phyloP scores from a whole-genome alignment of 2,113 vertebrate genomes.

The Lophotis ruficrista region DNA sequence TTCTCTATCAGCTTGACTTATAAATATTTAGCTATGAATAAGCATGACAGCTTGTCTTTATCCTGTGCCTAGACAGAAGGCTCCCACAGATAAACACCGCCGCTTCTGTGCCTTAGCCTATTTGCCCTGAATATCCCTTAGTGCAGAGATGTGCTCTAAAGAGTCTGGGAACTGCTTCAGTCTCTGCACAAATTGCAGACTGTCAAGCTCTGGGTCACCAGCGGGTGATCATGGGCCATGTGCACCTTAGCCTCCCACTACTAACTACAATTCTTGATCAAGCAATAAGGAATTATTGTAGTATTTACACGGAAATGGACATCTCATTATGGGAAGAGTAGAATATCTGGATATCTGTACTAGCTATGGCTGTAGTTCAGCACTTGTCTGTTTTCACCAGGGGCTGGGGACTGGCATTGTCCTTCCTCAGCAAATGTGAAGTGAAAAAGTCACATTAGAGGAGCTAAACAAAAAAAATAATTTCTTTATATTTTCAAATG shows the following conservation, averaged over 20 bases:
- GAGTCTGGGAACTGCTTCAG: neutral
- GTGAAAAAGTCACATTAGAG: neutral
- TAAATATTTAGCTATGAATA: neutral
- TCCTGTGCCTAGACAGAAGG: neutral
- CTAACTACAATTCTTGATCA: neutral
- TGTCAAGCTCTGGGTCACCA: neutral
- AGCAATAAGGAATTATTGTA: neutral
- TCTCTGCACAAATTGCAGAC: accelerated
- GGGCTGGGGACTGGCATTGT: neutral
- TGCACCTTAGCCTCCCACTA: neutral
- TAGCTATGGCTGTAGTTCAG: neutral
- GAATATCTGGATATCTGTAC: neutral
- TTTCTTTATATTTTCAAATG: neutral
- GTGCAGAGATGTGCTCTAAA: neutral
- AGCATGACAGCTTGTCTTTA: neutral
- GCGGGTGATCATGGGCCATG: neutral
- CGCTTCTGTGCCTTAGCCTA: neutral
- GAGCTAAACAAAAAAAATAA: neutral
- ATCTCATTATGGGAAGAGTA: neutral
- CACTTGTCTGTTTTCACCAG: neutral
- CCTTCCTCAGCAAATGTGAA: neutral
- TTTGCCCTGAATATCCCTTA: neutral
- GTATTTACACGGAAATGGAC: neutral
- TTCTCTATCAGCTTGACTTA: neutral
- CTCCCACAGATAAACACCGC: neutral